Base-by-base conservation (phyloP, 1,140 invertebrate genomes). In the Conopomorpha cramerella region DNA sequence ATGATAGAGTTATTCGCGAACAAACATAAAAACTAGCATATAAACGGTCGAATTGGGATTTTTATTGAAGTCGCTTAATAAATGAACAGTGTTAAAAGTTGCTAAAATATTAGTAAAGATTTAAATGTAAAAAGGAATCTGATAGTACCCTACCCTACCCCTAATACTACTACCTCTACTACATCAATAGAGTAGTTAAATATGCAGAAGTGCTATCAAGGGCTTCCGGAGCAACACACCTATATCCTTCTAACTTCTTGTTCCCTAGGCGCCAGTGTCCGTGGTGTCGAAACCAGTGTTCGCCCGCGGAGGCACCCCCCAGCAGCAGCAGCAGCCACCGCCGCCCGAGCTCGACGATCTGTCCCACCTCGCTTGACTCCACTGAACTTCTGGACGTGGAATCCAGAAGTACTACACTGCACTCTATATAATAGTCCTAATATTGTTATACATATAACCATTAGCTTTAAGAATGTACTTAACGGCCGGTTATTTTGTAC, bases 261-360 rank as follows among this genome's bases (percentile, higher is more conserved):
- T 30, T 32, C 13, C n/a, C 16, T 2, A 78, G 74, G 72, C 68
- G 8, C 71, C 72, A 3, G 68, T 77, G 41, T 65, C 76, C 17
- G 67, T 80, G 43, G 70, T 79, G 11, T 59, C 71, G 2, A 81
- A 81, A 61, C 70, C 78, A 6, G 72, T 73, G 46, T 80, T 72
- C 52, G 56, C 67, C n/a, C 68, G 73, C 32, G 59, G 47, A 30
- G 43, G 51, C 23, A 46, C 49, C 35, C 46, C 45, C 36, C 43
- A 39, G 0, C 50, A 45, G 38, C 73, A 63, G 40, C 76, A 65
- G n/a, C n/a, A n/a, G n/a, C n/a, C n/a, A n/a, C n/a, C n/a, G n/a
- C 70, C 72, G 41, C 76, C 74, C 0, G 77, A 78, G 47, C 56
- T 81, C 11, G 80, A 81, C 43, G 80, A 81, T 57, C 55, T 81